Conservation (phyloP, 2,888 invertebrate genomes). For the Pollenia labialis region DNA sequence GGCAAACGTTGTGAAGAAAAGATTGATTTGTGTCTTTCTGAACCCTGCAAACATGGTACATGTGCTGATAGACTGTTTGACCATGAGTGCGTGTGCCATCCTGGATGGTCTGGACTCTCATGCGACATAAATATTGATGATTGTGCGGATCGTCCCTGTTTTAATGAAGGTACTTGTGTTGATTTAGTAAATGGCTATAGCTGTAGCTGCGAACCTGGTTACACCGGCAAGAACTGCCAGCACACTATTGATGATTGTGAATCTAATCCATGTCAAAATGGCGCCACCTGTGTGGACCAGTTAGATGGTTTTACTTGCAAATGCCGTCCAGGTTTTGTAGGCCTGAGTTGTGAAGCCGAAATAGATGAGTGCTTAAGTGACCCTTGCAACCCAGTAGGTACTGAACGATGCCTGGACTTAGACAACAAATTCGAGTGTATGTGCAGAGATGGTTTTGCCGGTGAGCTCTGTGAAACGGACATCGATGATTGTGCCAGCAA, state of each 20-base stretch:
- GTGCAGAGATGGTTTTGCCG: conserved; percentile 95
- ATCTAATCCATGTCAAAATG: conserved; percentile 95
- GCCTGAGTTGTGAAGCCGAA: conserved; percentile 96
- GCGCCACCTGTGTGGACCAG: conserved; percentile 94
- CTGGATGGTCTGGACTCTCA: conserved; percentile 94
- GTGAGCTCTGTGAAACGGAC: conserved; percentile 92
- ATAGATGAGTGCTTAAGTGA: conserved; percentile 96
- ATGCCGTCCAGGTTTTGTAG: conserved; percentile 96
- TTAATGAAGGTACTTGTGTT: conserved; percentile 95
- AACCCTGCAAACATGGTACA: conserved; percentile 96
- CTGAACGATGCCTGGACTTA: conserved; percentile 94
- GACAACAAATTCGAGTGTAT: conserved; percentile 94
- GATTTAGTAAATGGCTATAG: conserved; percentile 93
- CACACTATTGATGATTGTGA: conserved; percentile 97
- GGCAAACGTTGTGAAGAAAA: conserved; percentile 98
- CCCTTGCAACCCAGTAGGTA: conserved; percentile 95
- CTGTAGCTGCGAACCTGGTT: conserved; percentile 97
- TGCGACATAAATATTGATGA: conserved; percentile 97
- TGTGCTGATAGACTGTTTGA: conserved; percentile 95
- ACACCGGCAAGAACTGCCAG: conserved; percentile 96
- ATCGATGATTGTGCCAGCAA: conserved; percentile 93
- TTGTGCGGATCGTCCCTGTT: conserved; percentile 94
- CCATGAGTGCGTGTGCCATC: conserved; percentile 95
- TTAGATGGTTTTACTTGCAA: conserved; percentile 96
- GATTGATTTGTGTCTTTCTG: conserved; percentile 94